Evolutionary conservation across 2,888 invertebrate species (phyloP).

Genomic region (Hirtodrosophila trivittata): DNA sequence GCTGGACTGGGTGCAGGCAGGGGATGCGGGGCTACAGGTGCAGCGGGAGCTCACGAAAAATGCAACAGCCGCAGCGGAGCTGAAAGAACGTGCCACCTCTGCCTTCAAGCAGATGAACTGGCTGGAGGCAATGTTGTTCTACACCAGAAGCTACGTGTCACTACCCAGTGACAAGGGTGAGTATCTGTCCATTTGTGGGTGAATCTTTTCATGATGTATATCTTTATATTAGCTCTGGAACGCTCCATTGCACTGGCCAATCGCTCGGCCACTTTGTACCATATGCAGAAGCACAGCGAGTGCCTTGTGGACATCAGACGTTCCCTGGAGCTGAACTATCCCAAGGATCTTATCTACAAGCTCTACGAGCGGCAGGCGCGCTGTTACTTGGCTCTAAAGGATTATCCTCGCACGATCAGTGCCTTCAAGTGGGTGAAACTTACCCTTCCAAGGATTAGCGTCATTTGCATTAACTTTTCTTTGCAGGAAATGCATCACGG

Average conservation of each 20-base stretch:
- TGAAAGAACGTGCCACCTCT: conserved; percentile 89
- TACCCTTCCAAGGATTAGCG: accelerated
- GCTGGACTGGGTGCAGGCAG: conserved; percentile 84
- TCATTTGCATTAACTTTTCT: background rate
- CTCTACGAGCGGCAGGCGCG: conserved; percentile 90
- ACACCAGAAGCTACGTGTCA: conserved; percentile 88
- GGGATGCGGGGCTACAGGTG: conserved; percentile 85
- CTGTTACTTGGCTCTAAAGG: conserved; percentile 88
- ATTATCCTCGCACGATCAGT: conserved; percentile 87
- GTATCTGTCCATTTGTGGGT: background rate
- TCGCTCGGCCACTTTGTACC: conserved; percentile 91
- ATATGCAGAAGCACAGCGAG: conserved; percentile 88
- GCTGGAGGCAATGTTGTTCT: conserved; percentile 87
- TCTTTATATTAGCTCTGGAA: conserved; percentile 85
- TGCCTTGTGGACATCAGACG: conserved; percentile 89
- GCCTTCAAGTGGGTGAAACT: conserved; percentile 85
- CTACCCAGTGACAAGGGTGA: conserved; percentile 89
- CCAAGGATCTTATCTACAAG: conserved; percentile 89
- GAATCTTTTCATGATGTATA: background rate
- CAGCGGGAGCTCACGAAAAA: conserved; percentile 85
- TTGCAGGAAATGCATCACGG: conserved; percentile 86
- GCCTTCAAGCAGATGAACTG: conserved; percentile 90
- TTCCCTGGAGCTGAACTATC: conserved; percentile 87
- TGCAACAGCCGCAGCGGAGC: conserved; percentile 86
- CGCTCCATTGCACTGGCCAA: conserved; percentile 90